Evolutionary conservation across 2,797 vertebrate genomes (phyloP), one percentile per base, ranked within the genome.

Genomic region (Eospalax fontanierii): DNA sequence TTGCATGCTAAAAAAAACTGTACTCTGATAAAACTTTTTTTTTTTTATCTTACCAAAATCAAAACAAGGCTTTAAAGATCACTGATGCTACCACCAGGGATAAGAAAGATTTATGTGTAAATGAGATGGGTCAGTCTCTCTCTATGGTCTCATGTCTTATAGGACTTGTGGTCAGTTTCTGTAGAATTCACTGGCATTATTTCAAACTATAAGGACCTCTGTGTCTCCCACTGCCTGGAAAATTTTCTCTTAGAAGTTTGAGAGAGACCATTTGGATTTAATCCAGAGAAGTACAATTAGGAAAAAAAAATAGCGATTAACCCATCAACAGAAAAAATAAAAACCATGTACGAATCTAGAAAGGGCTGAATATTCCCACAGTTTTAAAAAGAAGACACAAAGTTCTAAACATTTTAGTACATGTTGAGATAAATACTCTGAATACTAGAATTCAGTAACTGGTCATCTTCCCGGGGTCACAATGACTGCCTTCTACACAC

Each of bases 1-100:
- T 65, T 88, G 15, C 10, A 71, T 80, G 28, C 14, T 50, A 30
- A 96, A n/a, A 71, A 95, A 88, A 79, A 70, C 2, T 57, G 66
- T 38, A 86, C 54, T 84, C 57, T 93, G 57, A 63, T 30, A 46
- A 83, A 81, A 26, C 46, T 33, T 63, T 3, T 89, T 87, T 95
- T 38, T 91, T 28, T 46, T 89, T 91, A 70, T 50, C 24, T 70
- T 76, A 19, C 11, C 30, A 46, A 80, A 76, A 22, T 9, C 12
- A 87, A 93, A 81, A 81, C 2, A 6, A 38, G 59, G 84, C 14
- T 63, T 88, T 61, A 75, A 78, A 63, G 9, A 63, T 61, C 66
- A 14, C 33, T 54, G 6, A 21, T 59, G 22, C 4, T 22, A 75
- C 5, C 2, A 61, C 6, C 7, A 18, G 40, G 3, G 6, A 24